These are phyloP conservation scores for Amaurobius ferox DNA, from an alignment of 2,888 invertebrate genomes.

Conservation along the genomic window DNA sequence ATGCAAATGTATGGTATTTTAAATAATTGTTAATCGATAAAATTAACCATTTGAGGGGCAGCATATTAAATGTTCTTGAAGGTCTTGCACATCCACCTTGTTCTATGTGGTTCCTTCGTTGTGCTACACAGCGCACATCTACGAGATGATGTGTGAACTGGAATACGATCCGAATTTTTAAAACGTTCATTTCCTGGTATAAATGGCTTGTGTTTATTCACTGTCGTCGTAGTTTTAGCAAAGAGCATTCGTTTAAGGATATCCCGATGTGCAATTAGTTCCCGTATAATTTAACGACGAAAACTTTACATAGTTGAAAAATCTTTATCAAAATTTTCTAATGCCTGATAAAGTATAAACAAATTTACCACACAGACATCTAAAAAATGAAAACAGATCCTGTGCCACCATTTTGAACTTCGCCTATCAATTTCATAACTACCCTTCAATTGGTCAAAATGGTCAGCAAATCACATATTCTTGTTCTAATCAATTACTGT, in stretches of 20 bases:
- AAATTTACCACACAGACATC: neutral
- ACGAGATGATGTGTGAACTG: neutral
- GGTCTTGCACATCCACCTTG: too few species aligned
- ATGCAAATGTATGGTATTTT: too few species aligned
- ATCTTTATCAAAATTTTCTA: too few species aligned
- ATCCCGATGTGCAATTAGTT: too few species aligned
- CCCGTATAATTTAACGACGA: too few species aligned
- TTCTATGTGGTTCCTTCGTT: too few species aligned
- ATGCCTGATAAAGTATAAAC: neutral
- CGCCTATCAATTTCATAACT: slow-evolving; percentile 8
- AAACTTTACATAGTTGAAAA: neutral
- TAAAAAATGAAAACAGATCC: slow-evolving; percentile 1
- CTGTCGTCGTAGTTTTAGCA: neutral
- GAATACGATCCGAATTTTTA: neutral
- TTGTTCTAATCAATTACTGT: too few species aligned
- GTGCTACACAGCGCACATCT: neutral
- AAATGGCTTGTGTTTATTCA: slow-evolving; percentile 1
- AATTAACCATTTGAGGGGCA: too few species aligned
- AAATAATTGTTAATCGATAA: too few species aligned
- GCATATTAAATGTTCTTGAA: too few species aligned
- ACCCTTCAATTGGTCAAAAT: slow-evolving; percentile 13
- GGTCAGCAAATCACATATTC: too few species aligned
- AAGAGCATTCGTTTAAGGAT: too few species aligned
- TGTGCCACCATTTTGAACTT: slow-evolving; percentile 28
- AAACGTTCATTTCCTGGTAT: neutral